Conservation (phyloP, 2,797 vertebrate species). For the Choloepus didactylus region DNA sequence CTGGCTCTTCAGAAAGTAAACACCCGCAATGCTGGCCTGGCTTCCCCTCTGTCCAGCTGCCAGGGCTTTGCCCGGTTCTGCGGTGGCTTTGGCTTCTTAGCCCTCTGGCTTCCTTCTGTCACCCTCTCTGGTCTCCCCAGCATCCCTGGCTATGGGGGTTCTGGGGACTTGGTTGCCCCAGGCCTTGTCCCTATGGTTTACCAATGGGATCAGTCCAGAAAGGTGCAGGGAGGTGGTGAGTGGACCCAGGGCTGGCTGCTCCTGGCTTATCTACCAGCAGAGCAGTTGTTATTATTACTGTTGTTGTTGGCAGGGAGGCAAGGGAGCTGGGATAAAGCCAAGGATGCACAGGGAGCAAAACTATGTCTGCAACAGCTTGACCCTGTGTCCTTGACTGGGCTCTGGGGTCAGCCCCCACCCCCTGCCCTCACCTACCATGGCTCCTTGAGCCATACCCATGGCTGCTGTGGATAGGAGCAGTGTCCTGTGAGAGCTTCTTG, state of each 20-base stretch:
- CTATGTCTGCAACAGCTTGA: not conserved
- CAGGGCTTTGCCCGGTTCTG: not conserved
- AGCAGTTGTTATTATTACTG: not conserved
- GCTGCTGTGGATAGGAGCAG: not conserved
- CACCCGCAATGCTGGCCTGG: not conserved
- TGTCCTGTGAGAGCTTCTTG: not conserved
- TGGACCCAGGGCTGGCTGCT: constrained; percentile 58
- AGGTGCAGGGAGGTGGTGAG: constrained; percentile 24
- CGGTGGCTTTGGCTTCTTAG: fast-evolving
- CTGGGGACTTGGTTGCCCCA: not conserved
- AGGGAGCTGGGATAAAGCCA: no score
- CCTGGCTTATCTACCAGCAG: not conserved
- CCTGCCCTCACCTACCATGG: not conserved
- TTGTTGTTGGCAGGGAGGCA: not conserved
- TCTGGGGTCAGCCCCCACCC: not conserved
- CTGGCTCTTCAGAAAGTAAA: constrained; percentile 10
- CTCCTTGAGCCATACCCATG: no score
- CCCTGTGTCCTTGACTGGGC: not conserved
- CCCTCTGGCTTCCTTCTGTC: not conserved
- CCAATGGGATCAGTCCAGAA: not conserved
- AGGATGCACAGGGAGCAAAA: not conserved
- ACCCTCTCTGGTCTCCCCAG: not conserved
- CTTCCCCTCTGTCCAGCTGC: not conserved
- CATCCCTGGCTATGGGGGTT: not conserved
- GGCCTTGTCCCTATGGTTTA: not conserved